A percentile compares a stretch with the other conserved stretches of the same genome.
Conservation (phyloP, 2,888 invertebrate species). For the Geotrupes spiniger region DNA sequence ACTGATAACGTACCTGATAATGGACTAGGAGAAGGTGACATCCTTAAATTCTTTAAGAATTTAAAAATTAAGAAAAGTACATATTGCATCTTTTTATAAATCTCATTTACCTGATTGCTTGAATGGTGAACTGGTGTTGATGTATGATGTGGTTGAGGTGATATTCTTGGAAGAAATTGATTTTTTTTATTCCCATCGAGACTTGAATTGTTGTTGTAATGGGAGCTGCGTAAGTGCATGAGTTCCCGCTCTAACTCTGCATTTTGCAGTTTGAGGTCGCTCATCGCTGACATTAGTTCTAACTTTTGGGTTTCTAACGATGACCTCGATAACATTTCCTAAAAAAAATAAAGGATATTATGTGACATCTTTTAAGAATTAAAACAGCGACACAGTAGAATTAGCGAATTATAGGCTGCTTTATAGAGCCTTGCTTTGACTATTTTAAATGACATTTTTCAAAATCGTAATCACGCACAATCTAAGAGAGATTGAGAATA, state of each 20-base stretch:
- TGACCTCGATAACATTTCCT: conserved; percentile 86
- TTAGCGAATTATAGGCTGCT: no score
- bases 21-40: conserved; percentile 53
- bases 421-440: no score
- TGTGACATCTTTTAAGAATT: no score
- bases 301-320: conserved; percentile 92
- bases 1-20: conserved; percentile 37
- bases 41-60: conserved; percentile 34
- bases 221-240: conserved; percentile 64
- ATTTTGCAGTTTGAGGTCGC: conserved; percentile 85
- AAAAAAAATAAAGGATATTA: conserved; percentile 24
- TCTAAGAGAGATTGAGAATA: no score
- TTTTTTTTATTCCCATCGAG: conserved; percentile 20
- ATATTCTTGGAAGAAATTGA: conserved; percentile 40
- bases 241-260: conserved; percentile 86
- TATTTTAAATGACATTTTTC: no score
- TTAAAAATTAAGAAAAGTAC: background rate
- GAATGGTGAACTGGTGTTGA: conserved; percentile 48
- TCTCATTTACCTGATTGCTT: conserved; percentile 40
- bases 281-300: conserved; percentile 89
- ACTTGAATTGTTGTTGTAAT: conserved; percentile 41
- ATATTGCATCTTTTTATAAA: background rate
- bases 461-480: no score
- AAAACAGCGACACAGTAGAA: no score
- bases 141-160: conserved; percentile 48